Base-by-base conservation (phyloP, 2,113 vertebrate genomes). In the Pitta sordida region DNA sequence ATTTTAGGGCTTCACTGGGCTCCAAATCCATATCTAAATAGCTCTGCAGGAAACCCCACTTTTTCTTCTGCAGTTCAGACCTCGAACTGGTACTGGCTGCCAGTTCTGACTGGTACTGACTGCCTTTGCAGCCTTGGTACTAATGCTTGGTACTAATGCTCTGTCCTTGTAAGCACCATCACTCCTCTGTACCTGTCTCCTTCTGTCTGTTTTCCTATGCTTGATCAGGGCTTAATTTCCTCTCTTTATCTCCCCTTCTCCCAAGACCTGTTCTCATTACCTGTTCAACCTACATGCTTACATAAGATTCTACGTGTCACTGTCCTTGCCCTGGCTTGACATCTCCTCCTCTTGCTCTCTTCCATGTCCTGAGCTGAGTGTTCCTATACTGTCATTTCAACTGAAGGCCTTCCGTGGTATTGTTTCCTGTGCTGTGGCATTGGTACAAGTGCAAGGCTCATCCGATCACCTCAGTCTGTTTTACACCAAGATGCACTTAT, bases 281-380 rank as follows among this genome's bases (percentile, higher is more conserved):
- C 34, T 73, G 2, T 11, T 39, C 76, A 46, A 19, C 10, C 10
- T 37, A 29, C 9, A 11, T 19, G 37, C 37, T 79, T 27, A 8
- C 2, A 2, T 41, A 36, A 77, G 5, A 1, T 18, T 11, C 5
- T 21, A 1, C 0, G 0, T 75, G 36, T 65, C 51, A 36, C 34
- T 36, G 8, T 58, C 49, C 44, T 59, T 36, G n/a, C 29, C 15
- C 15, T 75, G 37, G 20, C 64, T 60, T 70, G 56, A 26, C n/a
- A 27, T 32, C 24, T 70, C 10, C 23, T 81, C 7, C 15, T 56
- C 29, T 67, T 32, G 22, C 13, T 26, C 23, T 43, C 26, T 20
- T 48, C 83, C 7, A 8, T 10, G 14, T n/a, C 13, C 3, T 46
- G 29, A 71, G 58, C 32, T 2, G 1, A 51, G 18, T 2, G 0